Base-by-base conservation (phyloP, 1,140 invertebrate species). In the Maniola jurtina region DNA sequence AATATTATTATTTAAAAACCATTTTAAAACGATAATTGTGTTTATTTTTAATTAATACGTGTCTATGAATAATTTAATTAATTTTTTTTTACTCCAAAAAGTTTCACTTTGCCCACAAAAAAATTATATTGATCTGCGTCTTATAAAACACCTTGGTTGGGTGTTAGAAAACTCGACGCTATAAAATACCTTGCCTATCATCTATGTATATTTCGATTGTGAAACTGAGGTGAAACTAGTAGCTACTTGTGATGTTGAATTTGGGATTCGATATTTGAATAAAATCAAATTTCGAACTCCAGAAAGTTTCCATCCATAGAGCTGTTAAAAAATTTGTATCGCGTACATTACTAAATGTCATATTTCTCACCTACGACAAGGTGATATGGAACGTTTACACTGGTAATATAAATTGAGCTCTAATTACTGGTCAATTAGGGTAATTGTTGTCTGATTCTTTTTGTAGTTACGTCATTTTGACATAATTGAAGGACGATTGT, bases 271-370 rank as follows among this genome's bases (percentile, higher is more conserved):
- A 79, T 69, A 76, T 80, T 80, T 50, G 68, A 80, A 78, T 45
- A 45, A 79, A 77, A 76, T 74, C 66, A 66, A 75, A 79, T 73
- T 45, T 79, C 73, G 61, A 80, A 73, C 71, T 70, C 33, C 68
- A 64, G 70, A 75, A 76, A 71, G 63, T 75, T 64, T 68, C 47
- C 64, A 60, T 64, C 25, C 25, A 25, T 25, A 25, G 25, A 25
- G 25, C 4, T 25, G 25, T 25, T 25, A 25, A 25, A 2, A 25
- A 25, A 25, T 75, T 64, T 68, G 56, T 68, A 60, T 64, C 61
- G 25, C 66, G 70, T 74, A 71, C 76, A 74, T 76, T 83, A 77
- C 76, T 71, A 84, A 85, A 85, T 84, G 83, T 84, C 80, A 83
- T 79, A 76, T 76, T 83, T 87, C 75, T 81, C 81, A 80, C 83